Base-by-base conservation (phyloP, 2,888 invertebrate species). In the Drosophila greeni region DNA sequence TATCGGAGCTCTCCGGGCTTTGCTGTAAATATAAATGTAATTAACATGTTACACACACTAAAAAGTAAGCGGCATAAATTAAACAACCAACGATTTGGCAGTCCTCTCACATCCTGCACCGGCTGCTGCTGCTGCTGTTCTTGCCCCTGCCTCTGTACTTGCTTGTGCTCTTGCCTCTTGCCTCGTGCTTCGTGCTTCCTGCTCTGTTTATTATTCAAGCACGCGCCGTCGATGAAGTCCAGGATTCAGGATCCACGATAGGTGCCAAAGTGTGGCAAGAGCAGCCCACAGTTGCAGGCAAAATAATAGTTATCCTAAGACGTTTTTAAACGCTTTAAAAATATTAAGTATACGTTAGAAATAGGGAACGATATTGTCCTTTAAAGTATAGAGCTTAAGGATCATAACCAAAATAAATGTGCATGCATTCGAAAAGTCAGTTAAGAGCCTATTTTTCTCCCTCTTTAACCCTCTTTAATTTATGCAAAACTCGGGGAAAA, bases 161-260 rank as follows among this genome's bases (percentile, higher is more conserved):
- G 23, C 7, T 47, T 43, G 26, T 69, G 72, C 66, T 68, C 67
- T 48, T 36, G 11, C 53, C 42, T 51, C 54, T 31, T 29, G 55
- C 34, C 3, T 20, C 49, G 7, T 48, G 45, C 23, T 40, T 57
- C 55, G 3, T 56, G 36, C 18, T 54, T 62, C 55, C 70, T 70
- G 82, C 74, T 74, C 80, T 82, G 78, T 78, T 82, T 81, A 73
- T 68, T 82, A 76, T 76, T 77, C 80, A 74, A 76, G 80, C 77
- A 82, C 76, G 67, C 64, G 71, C 73, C 68, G 61, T 58, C 70
- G 71, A 75, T 74, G 66, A 68, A 57, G 61, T 57, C 49, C 68
- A 43, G 57, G 33, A 36, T 52, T 49, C 56, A 23, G 34, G 55
- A 55, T 52, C n/a, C 48, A 12, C 59, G 39, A 66, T 67, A 69